Percentiles rank a stretch among this genome's conserved stretches.
These are phyloP conservation scores for Zygogramma bicolorata DNA, from an alignment of 2,888 invertebrate species.

Conservation along the genomic window DNA sequence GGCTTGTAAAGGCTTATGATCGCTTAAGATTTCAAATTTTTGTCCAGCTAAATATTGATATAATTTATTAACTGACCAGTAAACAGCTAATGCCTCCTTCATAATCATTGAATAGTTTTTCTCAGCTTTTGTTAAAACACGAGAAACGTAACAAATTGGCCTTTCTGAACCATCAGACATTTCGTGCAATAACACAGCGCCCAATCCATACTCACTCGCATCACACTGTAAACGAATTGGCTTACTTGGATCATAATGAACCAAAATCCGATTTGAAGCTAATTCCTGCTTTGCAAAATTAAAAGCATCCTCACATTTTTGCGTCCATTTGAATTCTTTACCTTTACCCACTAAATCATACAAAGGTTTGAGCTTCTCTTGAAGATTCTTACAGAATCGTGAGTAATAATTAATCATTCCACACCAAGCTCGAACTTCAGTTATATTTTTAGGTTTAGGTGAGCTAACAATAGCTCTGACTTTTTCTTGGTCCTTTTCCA, in stretches of 20 bases:
- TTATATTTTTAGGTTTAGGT: background rate
- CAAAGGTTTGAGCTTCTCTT: slow-evolving; percentile 53
- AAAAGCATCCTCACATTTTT: no score
- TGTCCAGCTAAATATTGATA: slow-evolving; percentile 57
- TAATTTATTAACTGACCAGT: slow-evolving; percentile 49
- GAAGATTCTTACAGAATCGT: slow-evolving; percentile 56
- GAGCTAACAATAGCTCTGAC: slow-evolving; percentile 40
- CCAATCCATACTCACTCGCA: no score
- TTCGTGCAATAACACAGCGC: no score
- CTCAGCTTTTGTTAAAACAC: slow-evolving; percentile 32
- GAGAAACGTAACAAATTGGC: slow-evolving; percentile 40
- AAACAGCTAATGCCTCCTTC: slow-evolving; percentile 40
- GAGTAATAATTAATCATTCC: slow-evolving; percentile 61
- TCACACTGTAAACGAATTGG: no score
- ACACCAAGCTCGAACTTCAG: background rate
- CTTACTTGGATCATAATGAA: no score
- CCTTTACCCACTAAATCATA: slow-evolving; percentile 38
- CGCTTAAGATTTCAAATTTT: slow-evolving; percentile 46
- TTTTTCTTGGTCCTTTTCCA: slow-evolving; percentile 20
- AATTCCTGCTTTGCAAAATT: no score
- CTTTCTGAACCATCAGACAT: no score
- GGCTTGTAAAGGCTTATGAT: slow-evolving; percentile 58
- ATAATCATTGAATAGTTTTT: slow-evolving; percentile 33
- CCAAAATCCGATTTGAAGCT: no score
- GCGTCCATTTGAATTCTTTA: background rate